Evolutionary conservation across 2,113 vertebrate genomes (phyloP), one percentile per base, ranked within the genome.

Genomic region (Ceratotherium simum): DNA sequence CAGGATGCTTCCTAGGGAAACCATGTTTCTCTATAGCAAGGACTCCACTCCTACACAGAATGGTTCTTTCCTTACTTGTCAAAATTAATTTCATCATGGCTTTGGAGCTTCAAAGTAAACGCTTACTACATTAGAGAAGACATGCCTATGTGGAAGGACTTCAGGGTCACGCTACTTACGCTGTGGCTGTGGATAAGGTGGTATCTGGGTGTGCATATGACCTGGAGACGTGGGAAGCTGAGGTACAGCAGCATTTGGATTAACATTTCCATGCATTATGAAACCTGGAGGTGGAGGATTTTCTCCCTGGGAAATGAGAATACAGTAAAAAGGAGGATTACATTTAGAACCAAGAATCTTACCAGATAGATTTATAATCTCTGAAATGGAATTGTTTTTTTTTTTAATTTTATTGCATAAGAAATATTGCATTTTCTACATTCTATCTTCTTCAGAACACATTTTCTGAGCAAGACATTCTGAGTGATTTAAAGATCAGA

Each of bases 161-260:
- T 65, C 1, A 23, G 42, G 64, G 64, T 25, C 20, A 13, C 23
- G 85, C 3, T 98, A 99, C 99, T 99, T 98, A 99, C 99, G 99
- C 97, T 99, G 99, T 0, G 98, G 98, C 97, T 99, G 99, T 0
- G 98, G 98, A 96, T 99, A 99, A 0, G 99, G 75, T 17, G 98
- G 97, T 4, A 96, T 89, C 93, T 99, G 99, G 0, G 99, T 97
- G 96, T 98, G 99, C 98, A 99, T 98, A 97, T 99, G 99, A 2
- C 93, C 98, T 1, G 99, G 96, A 94, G 99, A 62, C 0, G 98
- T 0, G 17, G 97, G 95, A 81, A 94, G 98, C 33, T 97, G 99
- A 8, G 94, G 4, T 33, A 79, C 91, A 0, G 98, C 86, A 5
- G 98, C 51, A 54, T 62, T 97, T 25, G 99, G 98, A 33, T 98